Percentiles rank a stretch among this genome's conserved stretches.
Evolutionary conservation across 2,797 vertebrate species (phyloP).

Genomic region (Heliangelus exortis): DNA sequence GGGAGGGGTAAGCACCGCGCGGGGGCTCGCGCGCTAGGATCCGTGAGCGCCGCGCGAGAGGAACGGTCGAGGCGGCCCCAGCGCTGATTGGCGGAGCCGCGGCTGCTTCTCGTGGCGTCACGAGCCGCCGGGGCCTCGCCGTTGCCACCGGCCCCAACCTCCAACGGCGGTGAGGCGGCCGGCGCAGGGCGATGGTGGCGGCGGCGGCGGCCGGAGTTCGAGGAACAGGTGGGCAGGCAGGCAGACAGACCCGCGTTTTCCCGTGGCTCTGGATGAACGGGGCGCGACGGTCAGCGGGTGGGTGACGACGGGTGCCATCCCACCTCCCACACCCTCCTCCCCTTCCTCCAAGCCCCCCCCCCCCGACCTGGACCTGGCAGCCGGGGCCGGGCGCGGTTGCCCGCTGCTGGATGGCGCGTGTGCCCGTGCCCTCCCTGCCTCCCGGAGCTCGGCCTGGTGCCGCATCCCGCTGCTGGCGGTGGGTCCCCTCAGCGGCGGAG

Average conservation of each 20-base stretch:
- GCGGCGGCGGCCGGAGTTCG: not conserved
- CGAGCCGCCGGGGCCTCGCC: not conserved
- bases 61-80: not conserved
- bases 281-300: not conserved
- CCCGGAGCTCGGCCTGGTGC: too few relatives aligned
- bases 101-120: constrained; percentile 1
- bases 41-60: not conserved
- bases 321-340: too few relatives aligned
- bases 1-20: not conserved
- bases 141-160: not conserved
- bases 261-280: not conserved
- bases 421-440: not conserved
- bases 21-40: not conserved
- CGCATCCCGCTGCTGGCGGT: not conserved
- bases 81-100: not conserved
- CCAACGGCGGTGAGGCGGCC: not conserved
- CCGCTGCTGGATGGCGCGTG: not conserved
- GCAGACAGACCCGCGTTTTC: too few relatives aligned
- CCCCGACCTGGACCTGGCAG: not conserved
- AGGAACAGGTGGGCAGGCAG: not conserved
- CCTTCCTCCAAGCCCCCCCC: too few relatives aligned
- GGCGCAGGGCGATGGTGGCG: not conserved
- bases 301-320: not conserved
- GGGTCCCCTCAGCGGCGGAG: not conserved
- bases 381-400: not conserved